Base-by-base conservation (phyloP, 2,113 vertebrate species). In the Xiphophorus hellerii region DNA sequence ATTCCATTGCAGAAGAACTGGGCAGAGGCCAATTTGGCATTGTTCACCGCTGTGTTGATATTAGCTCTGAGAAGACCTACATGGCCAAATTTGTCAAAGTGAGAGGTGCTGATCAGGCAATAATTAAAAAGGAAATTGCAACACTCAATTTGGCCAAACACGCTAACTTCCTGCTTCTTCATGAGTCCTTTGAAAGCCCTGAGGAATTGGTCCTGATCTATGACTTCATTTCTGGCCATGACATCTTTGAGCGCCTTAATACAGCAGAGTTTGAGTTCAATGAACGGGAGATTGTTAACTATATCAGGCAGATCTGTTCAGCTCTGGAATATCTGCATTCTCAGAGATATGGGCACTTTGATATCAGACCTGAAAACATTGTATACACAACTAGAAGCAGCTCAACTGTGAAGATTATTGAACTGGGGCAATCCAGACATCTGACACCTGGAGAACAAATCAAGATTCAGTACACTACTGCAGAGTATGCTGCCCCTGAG, bases 51-150 rank as follows among this genome's bases (percentile, higher is more conserved):
- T 99, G 97, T 84, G 84, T 99, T 81, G 94, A 97, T 87, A 94
- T 93, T 62, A 94, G 90, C 90, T 96, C 97, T 9, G 96, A 99
- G 88, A 99, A 97, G 93, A 99, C 98, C 4, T 98, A 95, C 85
- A 95, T 99, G 93, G 97, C 97, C 77, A 99, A 99, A 88, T 99
- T 98, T 89, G 94, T 97, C 69, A 99, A 99, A 95, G 97, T 99
- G 78, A 98, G 97, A 92, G 97, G 98, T 68, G 95, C 97, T 17
- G 98, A 99, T 92, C 98, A 99, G 88, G 94, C 97, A 79, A 84
- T 96, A 20, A 94, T 99, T 78, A 99, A 98, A 94, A 99, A 98
- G 86, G 98, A 99, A 95, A 98, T 99, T 88, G 96, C 96, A 71
- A 97, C 96, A 62, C 92, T 99, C 62, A 99, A 97, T 77, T 83